A percentile compares a stretch with the other conserved stretches of the same genome.
phyloP scores from a whole-genome alignment of 1,140 invertebrate species.

The Manduca sexta region DNA sequence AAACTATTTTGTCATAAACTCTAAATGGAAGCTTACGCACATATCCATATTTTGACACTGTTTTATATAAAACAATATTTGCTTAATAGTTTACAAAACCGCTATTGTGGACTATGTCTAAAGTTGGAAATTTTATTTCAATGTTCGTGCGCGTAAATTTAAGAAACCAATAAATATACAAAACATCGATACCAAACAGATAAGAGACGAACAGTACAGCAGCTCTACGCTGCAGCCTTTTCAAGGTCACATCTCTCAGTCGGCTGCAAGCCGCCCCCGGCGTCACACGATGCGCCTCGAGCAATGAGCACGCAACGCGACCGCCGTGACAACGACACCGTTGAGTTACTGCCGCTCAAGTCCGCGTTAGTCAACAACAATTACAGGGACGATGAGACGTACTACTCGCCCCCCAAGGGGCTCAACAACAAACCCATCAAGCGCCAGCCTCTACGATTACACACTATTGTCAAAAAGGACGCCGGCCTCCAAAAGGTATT shows the following conservation, averaged over 20 bases:
- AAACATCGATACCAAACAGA: constrained; percentile 10
- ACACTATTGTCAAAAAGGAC: constrained; percentile 65
- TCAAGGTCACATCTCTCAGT: constrained; percentile 62
- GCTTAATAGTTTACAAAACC: too few species aligned
- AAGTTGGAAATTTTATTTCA: too few species aligned
- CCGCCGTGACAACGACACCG: constrained; percentile 43
- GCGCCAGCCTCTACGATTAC: constrained; percentile 60
- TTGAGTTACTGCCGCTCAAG: constrained; percentile 63
- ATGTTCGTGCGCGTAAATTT: too few species aligned
- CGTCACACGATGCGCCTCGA: constrained; percentile 41
- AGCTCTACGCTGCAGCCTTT: constrained; percentile 57
- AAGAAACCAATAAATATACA: not conserved
- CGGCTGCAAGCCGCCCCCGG: constrained; percentile 52
- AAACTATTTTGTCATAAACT: too few species aligned
- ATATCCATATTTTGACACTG: too few species aligned
- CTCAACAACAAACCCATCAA: constrained; percentile 57
- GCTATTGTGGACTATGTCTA: too few species aligned
- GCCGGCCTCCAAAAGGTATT: constrained; percentile 67
- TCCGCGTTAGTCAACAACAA: constrained; percentile 64
- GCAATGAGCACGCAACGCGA: constrained; percentile 57
- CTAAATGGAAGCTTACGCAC: too few species aligned
- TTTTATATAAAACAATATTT: too few species aligned
- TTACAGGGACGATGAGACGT: constrained; percentile 51
- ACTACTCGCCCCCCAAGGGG: constrained; percentile 41
- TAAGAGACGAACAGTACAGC: constrained; percentile 1